Evolutionary conservation across 2,113 vertebrate species (phyloP).

Genomic region (Hyperopisus bebe): DNA sequence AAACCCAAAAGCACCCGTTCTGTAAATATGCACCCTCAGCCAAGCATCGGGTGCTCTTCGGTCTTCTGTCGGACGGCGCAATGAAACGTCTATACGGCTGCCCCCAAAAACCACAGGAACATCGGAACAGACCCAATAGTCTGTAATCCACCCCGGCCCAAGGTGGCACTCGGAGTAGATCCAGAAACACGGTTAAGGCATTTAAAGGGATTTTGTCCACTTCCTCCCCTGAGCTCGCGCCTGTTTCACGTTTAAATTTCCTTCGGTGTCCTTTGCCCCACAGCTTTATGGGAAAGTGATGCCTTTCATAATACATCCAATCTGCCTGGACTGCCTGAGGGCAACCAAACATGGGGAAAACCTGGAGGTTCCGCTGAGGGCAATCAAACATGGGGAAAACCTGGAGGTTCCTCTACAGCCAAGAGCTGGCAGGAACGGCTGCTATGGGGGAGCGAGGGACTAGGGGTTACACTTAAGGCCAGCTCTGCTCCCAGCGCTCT

Average conservation of each 20-base stretch:
- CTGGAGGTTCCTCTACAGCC: neutral
- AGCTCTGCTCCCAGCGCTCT: neutral
- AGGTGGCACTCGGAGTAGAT: neutral
- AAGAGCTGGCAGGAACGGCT: neutral
- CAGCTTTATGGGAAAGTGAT: neutral
- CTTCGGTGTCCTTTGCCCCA: neutral
- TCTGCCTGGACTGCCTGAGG: neutral
- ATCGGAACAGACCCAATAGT: neutral
- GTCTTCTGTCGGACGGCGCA: neutral
- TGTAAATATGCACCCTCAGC: neutral
- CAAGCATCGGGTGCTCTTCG: too few species aligned
- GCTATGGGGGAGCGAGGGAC: neutral
- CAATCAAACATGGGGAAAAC: neutral
- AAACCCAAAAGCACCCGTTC: neutral
- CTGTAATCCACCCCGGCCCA: neutral
- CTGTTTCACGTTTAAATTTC: neutral
- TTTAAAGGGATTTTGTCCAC: neutral
- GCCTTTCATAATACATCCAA: neutral
- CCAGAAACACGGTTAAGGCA: neutral
- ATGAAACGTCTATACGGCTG: neutral
- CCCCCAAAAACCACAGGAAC: neutral
- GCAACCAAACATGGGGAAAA: neutral
- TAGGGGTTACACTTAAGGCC: neutral
- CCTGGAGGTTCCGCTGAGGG: neutral
- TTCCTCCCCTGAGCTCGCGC: neutral